Evolutionary conservation across 2,113 vertebrate species (phyloP).

Genomic region (Anoplopoma fimbria): DNA sequence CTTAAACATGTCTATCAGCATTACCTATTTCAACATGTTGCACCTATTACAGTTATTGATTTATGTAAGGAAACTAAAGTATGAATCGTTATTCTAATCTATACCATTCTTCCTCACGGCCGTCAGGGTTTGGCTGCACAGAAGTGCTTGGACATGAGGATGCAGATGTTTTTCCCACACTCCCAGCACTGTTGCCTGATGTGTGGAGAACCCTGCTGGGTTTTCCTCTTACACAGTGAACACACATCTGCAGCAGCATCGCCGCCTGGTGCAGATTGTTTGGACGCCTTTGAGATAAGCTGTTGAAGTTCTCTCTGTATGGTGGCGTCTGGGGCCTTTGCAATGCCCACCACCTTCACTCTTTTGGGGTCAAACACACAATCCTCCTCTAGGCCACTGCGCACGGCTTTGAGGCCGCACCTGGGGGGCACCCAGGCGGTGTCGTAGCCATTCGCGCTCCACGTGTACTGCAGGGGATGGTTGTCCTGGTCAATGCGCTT

Average conservation of each 20-base stretch:
- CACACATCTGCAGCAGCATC: conserved; percentile 34
- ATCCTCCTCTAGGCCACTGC: conserved; percentile 78
- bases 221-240: conserved; percentile 70
- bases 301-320: conserved; percentile 64
- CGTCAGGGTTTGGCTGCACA: conserved; percentile 45
- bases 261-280: neutral
- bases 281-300: conserved; percentile 52
- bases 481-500: conserved; percentile 74
- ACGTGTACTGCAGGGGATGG: conserved; percentile 68
- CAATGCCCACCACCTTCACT: conserved; percentile 66
- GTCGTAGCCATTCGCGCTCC: conserved; percentile 68
- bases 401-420: conserved; percentile 68
- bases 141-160: conserved; percentile 73
- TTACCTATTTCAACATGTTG: neutral
- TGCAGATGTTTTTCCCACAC: conserved; percentile 76
- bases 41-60: neutral
- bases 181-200: conserved; percentile 74
- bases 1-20: neutral
- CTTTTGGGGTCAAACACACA: conserved; percentile 81
- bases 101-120: too few relatives aligned
- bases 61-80: neutral
- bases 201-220: conserved; percentile 57
- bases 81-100: neutral
- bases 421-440: conserved; percentile 81
- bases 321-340: conserved; percentile 48